phyloP scores from a whole-genome alignment of 2,113 vertebrate species.

The Delphinus delphis region DNA sequence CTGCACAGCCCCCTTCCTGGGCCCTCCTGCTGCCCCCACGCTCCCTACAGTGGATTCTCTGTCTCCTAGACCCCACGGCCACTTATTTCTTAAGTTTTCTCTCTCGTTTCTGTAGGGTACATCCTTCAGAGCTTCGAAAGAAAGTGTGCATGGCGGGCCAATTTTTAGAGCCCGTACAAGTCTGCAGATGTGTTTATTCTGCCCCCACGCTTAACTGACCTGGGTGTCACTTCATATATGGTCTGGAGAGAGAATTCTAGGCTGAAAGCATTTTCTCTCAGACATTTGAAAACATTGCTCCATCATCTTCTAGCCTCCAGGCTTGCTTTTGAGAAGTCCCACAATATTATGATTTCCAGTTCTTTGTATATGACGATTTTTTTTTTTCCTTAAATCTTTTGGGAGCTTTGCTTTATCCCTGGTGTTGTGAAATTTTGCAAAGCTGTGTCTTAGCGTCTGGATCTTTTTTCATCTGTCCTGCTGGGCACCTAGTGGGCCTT shows the following conservation, averaged over 20 bases:
- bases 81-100: not conserved
- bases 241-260: not conserved
- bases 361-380: not conserved
- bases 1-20: not conserved
- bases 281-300: not conserved
- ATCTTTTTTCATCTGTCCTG: not conserved
- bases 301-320: not conserved
- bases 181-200: not conserved
- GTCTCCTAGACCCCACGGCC: not conserved
- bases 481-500: not conserved
- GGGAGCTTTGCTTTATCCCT: not conserved
- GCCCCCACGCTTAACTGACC: not conserved
- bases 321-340: not conserved
- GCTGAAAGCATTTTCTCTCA: not conserved
- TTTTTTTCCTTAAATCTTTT: not conserved
- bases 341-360: not conserved
- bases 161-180: not conserved
- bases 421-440: not conserved
- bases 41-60: not conserved
- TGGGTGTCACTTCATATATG: not conserved
- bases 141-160: not conserved
- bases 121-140: not conserved
- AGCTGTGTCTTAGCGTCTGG: not conserved
- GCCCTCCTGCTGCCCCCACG: not conserved
- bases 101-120: not conserved